These are phyloP conservation scores for Caenorhabditis macrosperma DNA, from an alignment of 2,888 invertebrate species.

Conservation along the genomic window DNA sequence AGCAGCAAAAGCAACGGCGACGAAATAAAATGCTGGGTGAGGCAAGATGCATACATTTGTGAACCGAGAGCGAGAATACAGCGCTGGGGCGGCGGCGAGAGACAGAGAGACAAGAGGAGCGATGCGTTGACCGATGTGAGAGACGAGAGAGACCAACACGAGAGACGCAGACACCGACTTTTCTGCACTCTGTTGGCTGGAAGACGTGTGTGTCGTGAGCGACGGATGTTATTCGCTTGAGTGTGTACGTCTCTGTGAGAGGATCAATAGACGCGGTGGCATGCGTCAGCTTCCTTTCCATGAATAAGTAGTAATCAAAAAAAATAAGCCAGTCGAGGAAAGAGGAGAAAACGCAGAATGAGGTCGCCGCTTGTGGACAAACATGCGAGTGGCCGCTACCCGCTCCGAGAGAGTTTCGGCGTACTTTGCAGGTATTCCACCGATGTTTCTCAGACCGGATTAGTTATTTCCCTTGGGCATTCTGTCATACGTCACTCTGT, in stretches of 20 bases:
- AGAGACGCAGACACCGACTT: slow-evolving; percentile 18
- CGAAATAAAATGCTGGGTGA: neutral
- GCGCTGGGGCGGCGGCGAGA: neutral
- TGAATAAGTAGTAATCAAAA: neutral
- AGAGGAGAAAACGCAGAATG: neutral
- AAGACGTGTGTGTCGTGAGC: neutral
- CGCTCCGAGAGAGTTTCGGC: too few species aligned
- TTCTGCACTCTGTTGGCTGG: slow-evolving; percentile 6
- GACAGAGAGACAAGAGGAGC: neutral
- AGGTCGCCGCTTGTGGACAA: too few species aligned
- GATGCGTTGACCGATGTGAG: too few species aligned
- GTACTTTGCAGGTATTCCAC: too few species aligned
- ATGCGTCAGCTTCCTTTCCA: neutral
- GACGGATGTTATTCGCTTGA: neutral
- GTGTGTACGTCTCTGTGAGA: neutral
- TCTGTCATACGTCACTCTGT: too few species aligned
- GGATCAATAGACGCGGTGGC: neutral
- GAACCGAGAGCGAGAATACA: neutral
- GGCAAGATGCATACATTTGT: slow-evolving; percentile 1
- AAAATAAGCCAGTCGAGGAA: neutral
- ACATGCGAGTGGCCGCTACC: too few species aligned
- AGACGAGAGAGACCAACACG: too few species aligned
- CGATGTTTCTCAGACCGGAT: too few species aligned
- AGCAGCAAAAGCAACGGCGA: neutral
- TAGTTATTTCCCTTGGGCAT: too few species aligned